Base-by-base conservation (phyloP, 2,888 invertebrate species). In the Limnephilus marmoratus region DNA sequence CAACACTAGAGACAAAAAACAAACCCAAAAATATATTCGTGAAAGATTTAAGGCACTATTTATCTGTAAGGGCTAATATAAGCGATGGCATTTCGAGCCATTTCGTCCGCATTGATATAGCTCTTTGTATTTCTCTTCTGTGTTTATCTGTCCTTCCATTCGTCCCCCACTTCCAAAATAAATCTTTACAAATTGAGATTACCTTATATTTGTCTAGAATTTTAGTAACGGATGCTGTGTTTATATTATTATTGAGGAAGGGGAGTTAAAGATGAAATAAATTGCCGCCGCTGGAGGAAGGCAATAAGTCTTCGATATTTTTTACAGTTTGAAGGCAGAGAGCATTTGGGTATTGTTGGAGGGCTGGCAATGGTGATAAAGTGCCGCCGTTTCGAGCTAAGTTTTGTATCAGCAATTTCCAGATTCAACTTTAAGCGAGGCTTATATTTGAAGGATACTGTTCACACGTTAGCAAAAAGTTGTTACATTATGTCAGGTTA, bases 171-270 rank as follows among this genome's bases (percentile, higher is more conserved):
- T 81, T 45, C 45, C 88, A 37, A 90, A 81, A 90, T 90, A 90
- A 90, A 88, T 88, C 88, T 68, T 88, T 80, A 68, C 80, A 88
- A 88, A 90, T 90, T 90, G 90, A 80, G 90, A 90, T 90, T 90
- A 81, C 90, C 90, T 34, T 81, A 41, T 90, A 90, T 90, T 90
- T 90, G 90, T 90, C 41, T 45, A 90, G 45, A 81, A 31, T 90
- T 90, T 41, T 81, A 81, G 81, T 81, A 90, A 90, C 81, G 90
- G 90, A 90, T 81, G 80, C 90, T 41, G 90, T 90, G 90, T 90
- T 90, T 90, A 90, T 90, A 90, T 90, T 81, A 90, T 34, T 90
- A 90, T 34, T 90, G 81, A 15, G 81, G 81, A 68, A 53, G 68
- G 68, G 68, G 68, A n/a, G 86, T 9, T n/a, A n/a, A 45, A 29